Percentiles rank a stretch among this genome's conserved stretches.
Conservation (phyloP, 2,888 invertebrate genomes). For the Teleogryllus oceanicus region DNA sequence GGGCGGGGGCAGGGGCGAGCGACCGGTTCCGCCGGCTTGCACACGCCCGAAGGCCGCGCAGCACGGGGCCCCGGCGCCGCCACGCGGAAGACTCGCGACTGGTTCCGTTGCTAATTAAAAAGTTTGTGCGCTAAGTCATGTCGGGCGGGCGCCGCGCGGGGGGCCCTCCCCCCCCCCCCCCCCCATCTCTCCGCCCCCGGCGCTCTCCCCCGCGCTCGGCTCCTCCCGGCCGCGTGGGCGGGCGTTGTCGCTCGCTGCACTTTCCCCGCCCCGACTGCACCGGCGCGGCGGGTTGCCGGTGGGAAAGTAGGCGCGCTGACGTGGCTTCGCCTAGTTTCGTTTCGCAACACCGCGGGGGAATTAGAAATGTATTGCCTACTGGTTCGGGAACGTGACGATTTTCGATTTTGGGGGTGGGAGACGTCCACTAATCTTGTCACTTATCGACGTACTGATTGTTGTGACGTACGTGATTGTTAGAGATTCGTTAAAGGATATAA, state of each 20-base stretch:
- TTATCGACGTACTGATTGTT: too few relatives aligned
- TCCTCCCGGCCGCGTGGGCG: too few relatives aligned
- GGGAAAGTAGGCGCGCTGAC: background rate
- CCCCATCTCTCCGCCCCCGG: background rate
- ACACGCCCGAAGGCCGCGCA: constrained; percentile 3
- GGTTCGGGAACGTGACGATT: too few relatives aligned
- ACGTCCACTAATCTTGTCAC: too few relatives aligned
- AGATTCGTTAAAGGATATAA: too few relatives aligned
- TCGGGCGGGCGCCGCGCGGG: background rate
- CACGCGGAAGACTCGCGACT: background rate
- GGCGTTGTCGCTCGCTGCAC: too few relatives aligned
- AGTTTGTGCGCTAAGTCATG: background rate
- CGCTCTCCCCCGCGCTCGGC: background rate
- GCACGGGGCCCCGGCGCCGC: background rate
- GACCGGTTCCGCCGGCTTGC: constrained; percentile 9
- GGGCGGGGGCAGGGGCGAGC: background rate
- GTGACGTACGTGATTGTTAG: too few relatives aligned
- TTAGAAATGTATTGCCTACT: too few relatives aligned
- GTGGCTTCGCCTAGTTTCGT: too few relatives aligned
- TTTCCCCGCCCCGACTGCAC: too few relatives aligned
- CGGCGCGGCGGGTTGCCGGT: background rate
- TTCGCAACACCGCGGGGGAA: too few relatives aligned
- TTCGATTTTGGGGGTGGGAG: too few relatives aligned
- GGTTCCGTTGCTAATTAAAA: constrained; percentile 1
- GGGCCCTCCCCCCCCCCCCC: background rate